These are phyloP conservation scores for Melanotaenia pygmaea DNA, from an alignment of 2,797 vertebrate species.

Conservation along the genomic window DNA sequence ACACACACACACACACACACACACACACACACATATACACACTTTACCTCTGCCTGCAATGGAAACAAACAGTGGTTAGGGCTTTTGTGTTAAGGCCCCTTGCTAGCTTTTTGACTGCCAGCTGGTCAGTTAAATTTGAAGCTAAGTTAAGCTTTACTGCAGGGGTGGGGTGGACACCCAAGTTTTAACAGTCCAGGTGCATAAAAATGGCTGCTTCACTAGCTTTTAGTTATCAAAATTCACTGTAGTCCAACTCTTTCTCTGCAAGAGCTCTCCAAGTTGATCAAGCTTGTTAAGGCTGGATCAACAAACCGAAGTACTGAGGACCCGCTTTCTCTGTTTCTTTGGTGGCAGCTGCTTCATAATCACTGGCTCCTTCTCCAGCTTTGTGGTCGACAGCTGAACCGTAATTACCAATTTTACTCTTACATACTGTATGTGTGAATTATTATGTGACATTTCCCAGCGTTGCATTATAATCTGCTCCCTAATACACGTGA, in stretches of 20 bases:
- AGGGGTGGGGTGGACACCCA: constrained; percentile 33
- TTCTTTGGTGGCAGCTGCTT: background rate
- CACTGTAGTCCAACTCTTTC: background rate
- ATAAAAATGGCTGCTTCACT: background rate
- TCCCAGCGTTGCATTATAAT: background rate
- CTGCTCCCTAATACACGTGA: background rate
- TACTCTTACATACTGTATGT: background rate
- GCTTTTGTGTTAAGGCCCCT: constrained; percentile 60
- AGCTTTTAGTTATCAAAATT: background rate
- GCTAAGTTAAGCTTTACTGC: constrained; percentile 55
- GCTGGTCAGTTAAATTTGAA: constrained; percentile 73
- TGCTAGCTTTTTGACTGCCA: constrained; percentile 67
- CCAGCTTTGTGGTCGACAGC: background rate
- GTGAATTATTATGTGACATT: background rate
- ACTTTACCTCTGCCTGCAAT: constrained; percentile 47
- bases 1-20: too few relatives aligned
- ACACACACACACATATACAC: too few relatives aligned
- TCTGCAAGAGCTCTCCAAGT: background rate
- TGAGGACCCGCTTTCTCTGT: background rate
- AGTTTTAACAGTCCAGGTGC: constrained; percentile 57
- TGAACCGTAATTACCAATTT: background rate
- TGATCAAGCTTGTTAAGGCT: background rate
- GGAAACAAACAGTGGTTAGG: constrained; percentile 70
- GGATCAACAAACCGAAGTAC: background rate
- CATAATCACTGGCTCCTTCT: background rate